Conservation (phyloP, 2,797 vertebrate genomes). For the Macrochelys suwanniensis region DNA sequence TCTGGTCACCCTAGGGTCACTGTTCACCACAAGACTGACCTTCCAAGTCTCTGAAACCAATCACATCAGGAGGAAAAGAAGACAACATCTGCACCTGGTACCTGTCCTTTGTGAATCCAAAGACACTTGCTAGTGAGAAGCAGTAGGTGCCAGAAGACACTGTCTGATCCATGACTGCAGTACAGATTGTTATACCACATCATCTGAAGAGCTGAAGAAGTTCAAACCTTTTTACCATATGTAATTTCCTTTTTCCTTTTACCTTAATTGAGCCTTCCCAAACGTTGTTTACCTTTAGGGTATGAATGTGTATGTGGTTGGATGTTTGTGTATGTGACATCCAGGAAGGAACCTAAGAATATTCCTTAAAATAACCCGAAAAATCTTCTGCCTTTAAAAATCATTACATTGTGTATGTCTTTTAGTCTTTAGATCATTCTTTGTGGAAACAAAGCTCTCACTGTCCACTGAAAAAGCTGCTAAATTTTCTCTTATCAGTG, state of each 20-base stretch:
- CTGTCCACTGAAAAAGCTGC: background rate
- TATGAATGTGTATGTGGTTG: no score
- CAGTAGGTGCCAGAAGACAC: background rate
- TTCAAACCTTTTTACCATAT: background rate
- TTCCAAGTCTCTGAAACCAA: background rate
- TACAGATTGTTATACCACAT: background rate
- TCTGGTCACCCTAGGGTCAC: background rate
- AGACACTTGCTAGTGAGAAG: background rate
- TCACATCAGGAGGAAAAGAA: background rate
- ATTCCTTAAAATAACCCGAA: background rate
- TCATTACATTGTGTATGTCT: background rate
- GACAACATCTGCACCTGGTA: background rate
- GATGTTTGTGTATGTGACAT: background rate
- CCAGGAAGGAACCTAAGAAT: background rate
- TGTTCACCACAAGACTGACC: background rate
- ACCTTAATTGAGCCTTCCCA: no score
- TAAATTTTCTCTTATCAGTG: background rate
- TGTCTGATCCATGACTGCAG: background rate
- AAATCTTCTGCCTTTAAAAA: background rate
- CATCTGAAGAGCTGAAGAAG: background rate
- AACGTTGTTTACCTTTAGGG: no score
- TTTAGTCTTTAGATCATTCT: background rate
- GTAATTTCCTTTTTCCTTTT: no score
- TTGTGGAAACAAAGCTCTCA: background rate
- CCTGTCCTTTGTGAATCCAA: no score